These are phyloP conservation scores for Staurois parvus DNA, from an alignment of 2,797 vertebrate species.

Conservation along the genomic window DNA sequence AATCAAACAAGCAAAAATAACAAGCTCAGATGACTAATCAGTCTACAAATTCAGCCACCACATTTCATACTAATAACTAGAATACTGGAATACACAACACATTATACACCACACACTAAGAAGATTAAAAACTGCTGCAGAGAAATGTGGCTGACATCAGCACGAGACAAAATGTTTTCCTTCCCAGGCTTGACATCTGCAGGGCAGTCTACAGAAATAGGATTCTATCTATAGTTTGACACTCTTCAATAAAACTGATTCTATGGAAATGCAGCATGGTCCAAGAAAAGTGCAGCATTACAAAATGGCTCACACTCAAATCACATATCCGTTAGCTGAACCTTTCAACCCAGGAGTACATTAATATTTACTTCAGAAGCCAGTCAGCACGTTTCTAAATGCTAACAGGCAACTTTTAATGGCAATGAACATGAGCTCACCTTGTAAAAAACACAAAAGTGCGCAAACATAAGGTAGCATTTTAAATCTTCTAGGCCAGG, in stretches of 20 bases:
- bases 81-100: constrained; percentile 1
- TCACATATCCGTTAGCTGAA: not conserved
- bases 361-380: no score
- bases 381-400: no score
- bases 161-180: not conserved
- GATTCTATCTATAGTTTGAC: not conserved
- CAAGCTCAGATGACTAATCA: no score
- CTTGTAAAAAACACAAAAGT: no score
- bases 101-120: not conserved
- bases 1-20: no score
- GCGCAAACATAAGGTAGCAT: no score
- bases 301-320: not conserved
- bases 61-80: not conserved
- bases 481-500: no score
- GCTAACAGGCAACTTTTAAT: no score
- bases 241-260: not conserved
- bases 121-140: not conserved
- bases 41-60: not conserved
- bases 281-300: not conserved
- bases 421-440: no score
- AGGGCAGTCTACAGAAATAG: not conserved
- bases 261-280: not conserved
- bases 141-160: constrained; percentile 1
- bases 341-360: no score
- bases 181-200: not conserved